Evolutionary conservation across 2,113 vertebrate species (phyloP).

Genomic region (Dryoscopus gambensis): DNA sequence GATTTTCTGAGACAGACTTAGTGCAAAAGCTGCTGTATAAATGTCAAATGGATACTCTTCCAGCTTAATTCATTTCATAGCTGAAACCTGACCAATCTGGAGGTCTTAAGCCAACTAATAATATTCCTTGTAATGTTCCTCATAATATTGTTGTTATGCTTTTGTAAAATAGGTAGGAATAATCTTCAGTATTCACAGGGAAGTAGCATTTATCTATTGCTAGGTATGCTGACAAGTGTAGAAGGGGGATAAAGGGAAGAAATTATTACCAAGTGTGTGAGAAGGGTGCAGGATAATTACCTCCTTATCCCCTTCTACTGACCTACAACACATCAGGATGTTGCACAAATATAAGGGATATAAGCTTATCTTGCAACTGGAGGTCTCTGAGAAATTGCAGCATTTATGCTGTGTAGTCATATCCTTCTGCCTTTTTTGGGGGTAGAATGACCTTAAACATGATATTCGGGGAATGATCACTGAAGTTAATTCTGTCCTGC

Average conservation of each 20-base stretch:
- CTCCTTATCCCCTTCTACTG: neutral
- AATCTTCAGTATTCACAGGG: neutral
- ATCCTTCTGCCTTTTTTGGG: neutral
- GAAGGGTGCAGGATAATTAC: neutral
- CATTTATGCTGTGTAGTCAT: neutral
- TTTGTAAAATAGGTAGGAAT: neutral
- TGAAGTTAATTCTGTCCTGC: neutral
- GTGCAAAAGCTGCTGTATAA: neutral
- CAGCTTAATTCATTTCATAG: neutral
- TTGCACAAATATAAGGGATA: neutral
- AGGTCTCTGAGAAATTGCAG: neutral
- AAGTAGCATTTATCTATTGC: neutral
- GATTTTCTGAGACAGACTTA: neutral
- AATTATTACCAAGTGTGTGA: neutral
- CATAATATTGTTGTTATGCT: neutral
- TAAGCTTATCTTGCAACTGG: neutral
- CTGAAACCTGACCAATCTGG: neutral
- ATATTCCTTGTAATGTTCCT: neutral
- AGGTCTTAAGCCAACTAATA: neutral
- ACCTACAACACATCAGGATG: neutral
- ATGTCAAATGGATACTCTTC: neutral
- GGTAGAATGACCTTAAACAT: neutral
- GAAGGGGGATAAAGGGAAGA: neutral
- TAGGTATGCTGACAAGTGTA: neutral
- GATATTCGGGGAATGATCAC: neutral